Evolutionary conservation across 2,797 vertebrate species (phyloP).

Genomic region (Thalassophryne amazonica): DNA sequence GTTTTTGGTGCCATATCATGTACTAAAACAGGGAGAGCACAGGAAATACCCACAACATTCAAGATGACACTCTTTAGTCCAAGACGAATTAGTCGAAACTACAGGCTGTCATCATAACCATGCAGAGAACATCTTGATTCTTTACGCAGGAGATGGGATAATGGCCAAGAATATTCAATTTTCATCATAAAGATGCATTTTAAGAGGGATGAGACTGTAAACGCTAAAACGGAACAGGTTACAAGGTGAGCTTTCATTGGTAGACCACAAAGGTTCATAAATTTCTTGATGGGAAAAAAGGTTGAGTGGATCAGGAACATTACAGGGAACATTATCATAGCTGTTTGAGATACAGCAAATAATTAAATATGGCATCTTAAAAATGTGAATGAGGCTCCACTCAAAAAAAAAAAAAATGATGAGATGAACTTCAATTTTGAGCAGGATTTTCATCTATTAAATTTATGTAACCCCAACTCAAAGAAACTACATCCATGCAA

Average conservation of each 20-base stretch:
- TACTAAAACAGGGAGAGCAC: conserved; percentile 6
- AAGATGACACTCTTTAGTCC: conserved; percentile 35
- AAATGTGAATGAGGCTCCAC: no score
- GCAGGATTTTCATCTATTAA: no score
- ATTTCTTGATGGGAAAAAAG: conserved; percentile 39
- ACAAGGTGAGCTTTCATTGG: conserved; percentile 30
- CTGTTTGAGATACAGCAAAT: neutral
- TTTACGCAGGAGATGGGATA: conserved; percentile 17
- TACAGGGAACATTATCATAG: conserved; percentile 16
- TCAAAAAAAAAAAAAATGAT: no score
- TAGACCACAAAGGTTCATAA: conserved; percentile 40
- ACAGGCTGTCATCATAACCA: conserved; percentile 14
- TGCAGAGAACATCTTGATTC: conserved; percentile 27
- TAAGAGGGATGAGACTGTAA: conserved; percentile 11
- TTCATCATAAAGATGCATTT: conserved; percentile 13
- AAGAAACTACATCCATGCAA: no score
- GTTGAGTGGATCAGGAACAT: conserved; percentile 35
- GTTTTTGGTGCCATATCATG: conserved; percentile 19
- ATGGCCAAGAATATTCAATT: conserved; percentile 31
- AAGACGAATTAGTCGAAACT: conserved; percentile 32
- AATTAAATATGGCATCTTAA: conserved; percentile 5
- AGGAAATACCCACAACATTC: conserved; percentile 17
- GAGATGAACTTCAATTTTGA: no score
- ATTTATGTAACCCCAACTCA: no score
- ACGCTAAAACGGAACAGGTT: conserved; percentile 13